Base-by-base conservation (phyloP, 2,113 vertebrate species). In the Equus przewalskii region DNA sequence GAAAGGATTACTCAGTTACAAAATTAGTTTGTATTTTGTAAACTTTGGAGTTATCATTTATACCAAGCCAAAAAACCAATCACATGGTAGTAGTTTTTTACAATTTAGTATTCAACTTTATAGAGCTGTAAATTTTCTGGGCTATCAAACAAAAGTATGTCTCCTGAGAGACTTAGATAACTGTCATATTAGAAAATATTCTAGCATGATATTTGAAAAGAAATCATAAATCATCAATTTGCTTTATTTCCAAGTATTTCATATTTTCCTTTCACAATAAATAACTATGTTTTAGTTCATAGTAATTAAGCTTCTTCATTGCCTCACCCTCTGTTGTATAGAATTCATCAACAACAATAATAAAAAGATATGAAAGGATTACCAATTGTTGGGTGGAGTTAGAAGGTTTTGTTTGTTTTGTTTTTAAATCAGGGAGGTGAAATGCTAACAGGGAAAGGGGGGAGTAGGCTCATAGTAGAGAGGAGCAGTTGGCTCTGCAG, bases 61-160 rank as follows among this genome's bases (percentile, higher is more conserved):
- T 89, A 88, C 7, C 6, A 80, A 28, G 13, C 73, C 46, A 76
- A 86, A 16, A 84, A 58, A 2, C 54, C 21, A 64, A 56, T 86
- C 28, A 70, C 26, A 54, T 86, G 14, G 69, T 69, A 69, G 49
- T 36, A 78, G 13, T 28, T 60, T 56, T 82, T 78, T 26, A 49
- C 7, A 82, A 24, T 83, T 91, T 86, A 72, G 24, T 51, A 14
- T 82, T 82, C 56, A 97, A 86, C 28, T 89, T 96, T 70, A 93
- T 81, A 54, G 60, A 41, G 46, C 54, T 93, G 24, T 92, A 94
- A 92, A 69, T 85, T 80, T 6, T 86, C 84, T 89, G 65, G 72
- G 14, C 54, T 81, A 15, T 64, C n/a, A 95, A 79, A 76, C 0
- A 41, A 62, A 96, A 91, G 30, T 70, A 30, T 9, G 13, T 78